A percentile compares a stretch with the other conserved stretches of the same genome.
Conservation (phyloP, 64 coral and sea anemone genomes). For the Pachyseris speciosa region DNA sequence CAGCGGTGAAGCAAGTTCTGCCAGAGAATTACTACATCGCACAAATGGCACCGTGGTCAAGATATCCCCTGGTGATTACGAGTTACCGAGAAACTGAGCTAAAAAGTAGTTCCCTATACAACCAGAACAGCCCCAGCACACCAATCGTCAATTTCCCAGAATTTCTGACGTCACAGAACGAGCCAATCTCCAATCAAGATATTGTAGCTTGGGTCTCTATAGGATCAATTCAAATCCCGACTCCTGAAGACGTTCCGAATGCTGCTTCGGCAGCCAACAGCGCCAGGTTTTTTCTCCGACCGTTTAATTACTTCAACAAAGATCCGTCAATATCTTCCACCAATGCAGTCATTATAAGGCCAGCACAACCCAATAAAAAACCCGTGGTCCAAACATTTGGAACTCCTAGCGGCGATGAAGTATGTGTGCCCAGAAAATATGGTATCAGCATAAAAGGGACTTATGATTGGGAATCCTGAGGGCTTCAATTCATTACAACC, state of each 20-base stretch:
- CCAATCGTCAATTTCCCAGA: slow-evolving; percentile 58
- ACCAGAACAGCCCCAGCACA: slow-evolving; percentile 23
- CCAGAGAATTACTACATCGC: not conserved
- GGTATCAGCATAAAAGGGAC: not conserved
- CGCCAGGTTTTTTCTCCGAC: slow-evolving; percentile 43
- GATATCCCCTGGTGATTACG: slow-evolving; percentile 17
- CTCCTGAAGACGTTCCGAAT: slow-evolving; percentile 30
- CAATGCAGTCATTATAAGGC: slow-evolving; percentile 22
- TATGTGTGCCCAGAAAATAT: slow-evolving; percentile 21
- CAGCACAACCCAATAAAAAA: not conserved
- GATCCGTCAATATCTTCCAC: slow-evolving; percentile 21
- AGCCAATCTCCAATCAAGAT: not conserved
- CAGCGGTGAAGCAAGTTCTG: slow-evolving; percentile 18
- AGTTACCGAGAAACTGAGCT: slow-evolving; percentile 22
- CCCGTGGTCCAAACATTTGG: not conserved
- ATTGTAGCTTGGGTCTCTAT: slow-evolving; percentile 43
- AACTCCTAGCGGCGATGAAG: not conserved
- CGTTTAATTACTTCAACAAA: slow-evolving; percentile 60
- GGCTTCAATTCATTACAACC: too few species aligned
- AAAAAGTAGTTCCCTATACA: slow-evolving; percentile 66
- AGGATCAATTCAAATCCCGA: slow-evolving; percentile 27
- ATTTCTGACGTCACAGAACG: not conserved
- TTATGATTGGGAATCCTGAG: not conserved
- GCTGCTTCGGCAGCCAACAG: slow-evolving; percentile 20
- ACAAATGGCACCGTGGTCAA: slow-evolving; percentile 26